These are phyloP conservation scores for Mycogona germanica DNA, from an alignment of 2,888 invertebrate species.

Conservation along the genomic window DNA sequence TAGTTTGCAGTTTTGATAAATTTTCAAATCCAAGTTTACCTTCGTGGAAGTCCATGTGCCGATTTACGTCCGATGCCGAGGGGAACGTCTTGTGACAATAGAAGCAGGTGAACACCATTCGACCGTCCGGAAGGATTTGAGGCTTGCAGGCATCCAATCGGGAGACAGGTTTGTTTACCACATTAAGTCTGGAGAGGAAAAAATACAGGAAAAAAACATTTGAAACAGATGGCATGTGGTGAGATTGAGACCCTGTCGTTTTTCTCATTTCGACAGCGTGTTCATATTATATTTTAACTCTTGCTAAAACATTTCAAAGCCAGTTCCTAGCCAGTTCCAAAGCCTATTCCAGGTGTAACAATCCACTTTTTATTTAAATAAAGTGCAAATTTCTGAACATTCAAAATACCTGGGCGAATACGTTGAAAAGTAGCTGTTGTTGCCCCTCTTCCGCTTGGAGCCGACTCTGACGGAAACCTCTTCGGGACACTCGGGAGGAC, in stretches of 20 bases:
- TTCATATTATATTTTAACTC: too few species aligned
- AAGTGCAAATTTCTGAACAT: too few species aligned
- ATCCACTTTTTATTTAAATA: too few species aligned
- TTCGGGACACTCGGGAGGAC: too few species aligned
- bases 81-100: constrained; percentile 36
- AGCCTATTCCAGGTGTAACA: too few species aligned
- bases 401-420: constrained; percentile 11
- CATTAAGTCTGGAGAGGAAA: constrained; percentile 24
- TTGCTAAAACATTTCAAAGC: too few species aligned
- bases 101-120: constrained; percentile 33
- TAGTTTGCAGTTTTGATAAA: background rate
- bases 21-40: constrained; percentile 30
- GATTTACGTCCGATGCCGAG: constrained; percentile 35
- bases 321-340: too few species aligned
- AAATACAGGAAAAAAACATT: background rate
- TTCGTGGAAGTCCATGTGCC: constrained; percentile 39
- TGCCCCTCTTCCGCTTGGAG: background rate
- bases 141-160: constrained; percentile 4
- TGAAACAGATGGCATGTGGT: background rate
- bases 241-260: too few species aligned
- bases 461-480: too few species aligned
- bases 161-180: constrained; percentile 28
- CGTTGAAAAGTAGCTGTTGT: constrained; percentile 9
- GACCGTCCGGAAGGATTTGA: constrained; percentile 28
- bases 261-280: too few species aligned